phyloP scores from a whole-genome alignment of 2,797 vertebrate genomes.

The Cyprinodon diabolis region DNA sequence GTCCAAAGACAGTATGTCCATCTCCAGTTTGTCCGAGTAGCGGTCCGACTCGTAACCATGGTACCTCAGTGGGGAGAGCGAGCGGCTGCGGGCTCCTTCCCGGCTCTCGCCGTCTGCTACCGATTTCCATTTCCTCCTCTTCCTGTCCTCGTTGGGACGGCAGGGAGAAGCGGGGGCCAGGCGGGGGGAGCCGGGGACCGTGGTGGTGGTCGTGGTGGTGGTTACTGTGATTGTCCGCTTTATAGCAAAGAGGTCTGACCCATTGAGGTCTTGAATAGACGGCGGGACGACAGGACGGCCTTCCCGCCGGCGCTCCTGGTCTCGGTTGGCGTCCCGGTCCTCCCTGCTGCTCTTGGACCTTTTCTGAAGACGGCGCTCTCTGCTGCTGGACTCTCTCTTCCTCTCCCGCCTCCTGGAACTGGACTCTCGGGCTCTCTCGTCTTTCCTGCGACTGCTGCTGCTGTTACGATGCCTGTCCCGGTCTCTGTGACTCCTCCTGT shows the following conservation, averaged over 20 bases:
- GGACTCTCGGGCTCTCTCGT: slow-evolving; percentile 70
- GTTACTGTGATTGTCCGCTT: slow-evolving; percentile 94
- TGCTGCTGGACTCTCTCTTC: slow-evolving; percentile 69
- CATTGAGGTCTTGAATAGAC: slow-evolving; percentile 93
- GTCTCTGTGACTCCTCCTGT: slow-evolving; percentile 62
- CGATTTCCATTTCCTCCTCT: slow-evolving; percentile 76
- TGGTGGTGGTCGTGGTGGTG: slow-evolving; percentile 82
- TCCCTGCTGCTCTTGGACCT: slow-evolving; percentile 74
- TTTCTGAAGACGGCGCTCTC: slow-evolving; percentile 67
- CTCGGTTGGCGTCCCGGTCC: slow-evolving; percentile 73
- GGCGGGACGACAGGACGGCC: slow-evolving; percentile 89
- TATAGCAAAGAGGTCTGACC: slow-evolving; percentile 91
- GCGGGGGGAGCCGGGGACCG: slow-evolving; percentile 77
- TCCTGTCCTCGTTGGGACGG: slow-evolving; percentile 67
- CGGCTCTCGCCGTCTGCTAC: slow-evolving; percentile 60
- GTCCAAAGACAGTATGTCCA: slow-evolving; percentile 82
- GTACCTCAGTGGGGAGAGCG: slow-evolving; percentile 69
- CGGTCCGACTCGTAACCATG: slow-evolving; percentile 79
- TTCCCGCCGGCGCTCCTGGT: slow-evolving; percentile 78
- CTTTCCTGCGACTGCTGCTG: slow-evolving; percentile 74
- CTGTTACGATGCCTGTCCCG: slow-evolving; percentile 65
- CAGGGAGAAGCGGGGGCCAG: slow-evolving; percentile 55
- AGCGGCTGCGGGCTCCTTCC: slow-evolving; percentile 61
- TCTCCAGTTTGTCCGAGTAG: slow-evolving; percentile 77
- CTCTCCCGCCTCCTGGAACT: slow-evolving; percentile 70